Evolutionary conservation across 2,113 vertebrate species (phyloP), one percentile per base, ranked within the genome.

Genomic region (Lampris megalopsis): DNA sequence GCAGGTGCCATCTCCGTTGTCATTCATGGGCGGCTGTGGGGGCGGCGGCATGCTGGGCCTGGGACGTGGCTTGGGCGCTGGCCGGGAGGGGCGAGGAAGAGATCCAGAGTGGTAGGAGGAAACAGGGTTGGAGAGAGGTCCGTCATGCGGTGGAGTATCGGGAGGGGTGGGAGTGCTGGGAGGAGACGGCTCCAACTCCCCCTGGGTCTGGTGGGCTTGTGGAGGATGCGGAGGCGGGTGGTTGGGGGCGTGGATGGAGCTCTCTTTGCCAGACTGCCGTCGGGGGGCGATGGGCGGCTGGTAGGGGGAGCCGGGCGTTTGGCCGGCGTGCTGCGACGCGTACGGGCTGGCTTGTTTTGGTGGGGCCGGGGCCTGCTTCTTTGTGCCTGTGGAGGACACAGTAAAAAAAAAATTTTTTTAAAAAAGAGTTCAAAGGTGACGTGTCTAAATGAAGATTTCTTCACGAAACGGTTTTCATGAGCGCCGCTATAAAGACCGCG

Each of bases 291-390:
- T 83, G 1, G 93, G 87, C 8, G 92, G 93, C 77, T 96, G 92
- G 11, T 92, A 75, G 6, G 73, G 6, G 5, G 86, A 81, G 72
- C 70, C 35, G 1, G 89, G 36, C 40, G 65, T 65, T 38, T 90
- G 88, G 84, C 52, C 86, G 84, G 43, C 61, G 89, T 73, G 64
- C 79, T 13, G 92, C 1, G 0, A 91, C 87, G 93, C 91, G 0
- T 95, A 95, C 0, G 94, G 95, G 86, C 95, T 95, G 76, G 94
- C 91, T 50, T 93, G 95, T 68, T 96, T 97, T 0, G 97, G 97
- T 1, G 97, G 98, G 0, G 98, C 97, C 0, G 98, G 98, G 0
- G 97, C 97, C 6, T 96, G 98, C 79, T 99, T 99, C 64, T 99
- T 99, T 65, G 97, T 91, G 50, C 95, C 98, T 99, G 90, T 1